A percentile compares a stretch with the other conserved stretches of the same genome.
Conservation (phyloP, 2,797 vertebrate genomes). For the Myripristis jacobus region DNA sequence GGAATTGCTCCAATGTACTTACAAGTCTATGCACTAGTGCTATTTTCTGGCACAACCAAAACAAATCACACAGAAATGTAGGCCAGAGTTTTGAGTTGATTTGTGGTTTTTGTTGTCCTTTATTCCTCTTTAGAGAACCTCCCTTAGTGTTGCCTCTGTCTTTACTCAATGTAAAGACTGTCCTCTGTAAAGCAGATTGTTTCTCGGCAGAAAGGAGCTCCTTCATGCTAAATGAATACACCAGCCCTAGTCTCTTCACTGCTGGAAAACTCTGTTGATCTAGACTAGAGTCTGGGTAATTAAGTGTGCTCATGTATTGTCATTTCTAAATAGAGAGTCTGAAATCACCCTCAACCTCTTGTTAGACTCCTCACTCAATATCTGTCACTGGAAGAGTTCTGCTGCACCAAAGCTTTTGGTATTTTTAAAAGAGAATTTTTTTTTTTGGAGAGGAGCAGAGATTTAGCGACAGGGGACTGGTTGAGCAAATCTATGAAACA, state of each 20-base stretch:
- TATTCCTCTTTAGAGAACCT: constrained; percentile 55
- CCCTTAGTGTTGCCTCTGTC: constrained; percentile 56
- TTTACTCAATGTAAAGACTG: constrained; percentile 57
- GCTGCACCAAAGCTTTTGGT: constrained; percentile 56
- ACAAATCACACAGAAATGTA: constrained; percentile 75
- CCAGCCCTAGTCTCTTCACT: constrained; percentile 65
- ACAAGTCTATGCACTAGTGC: constrained; percentile 63
- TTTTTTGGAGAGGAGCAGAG: constrained; percentile 60
- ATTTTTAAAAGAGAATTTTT: constrained; percentile 70
- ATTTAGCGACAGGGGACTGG: constrained; percentile 63
- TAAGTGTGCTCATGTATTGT: constrained; percentile 82
- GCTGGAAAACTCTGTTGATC: constrained; percentile 83
- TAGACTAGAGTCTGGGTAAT: constrained; percentile 79
- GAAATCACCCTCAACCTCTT: constrained; percentile 78
- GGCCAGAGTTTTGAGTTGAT: constrained; percentile 71
- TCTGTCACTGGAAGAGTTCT: constrained; percentile 63
- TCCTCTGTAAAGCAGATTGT: constrained; percentile 69
- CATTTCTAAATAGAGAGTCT: constrained; percentile 80
- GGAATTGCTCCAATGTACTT: constrained; percentile 66
- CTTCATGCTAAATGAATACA: constrained; percentile 82
- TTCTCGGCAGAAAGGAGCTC: constrained; percentile 68
- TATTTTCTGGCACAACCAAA: constrained; percentile 68
- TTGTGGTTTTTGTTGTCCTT: constrained; percentile 48
- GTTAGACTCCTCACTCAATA: constrained; percentile 72
- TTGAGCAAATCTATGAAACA: constrained; percentile 64